phyloP scores from a whole-genome alignment of 2,113 vertebrate genomes.

The Edolisoma coerulescens region DNA sequence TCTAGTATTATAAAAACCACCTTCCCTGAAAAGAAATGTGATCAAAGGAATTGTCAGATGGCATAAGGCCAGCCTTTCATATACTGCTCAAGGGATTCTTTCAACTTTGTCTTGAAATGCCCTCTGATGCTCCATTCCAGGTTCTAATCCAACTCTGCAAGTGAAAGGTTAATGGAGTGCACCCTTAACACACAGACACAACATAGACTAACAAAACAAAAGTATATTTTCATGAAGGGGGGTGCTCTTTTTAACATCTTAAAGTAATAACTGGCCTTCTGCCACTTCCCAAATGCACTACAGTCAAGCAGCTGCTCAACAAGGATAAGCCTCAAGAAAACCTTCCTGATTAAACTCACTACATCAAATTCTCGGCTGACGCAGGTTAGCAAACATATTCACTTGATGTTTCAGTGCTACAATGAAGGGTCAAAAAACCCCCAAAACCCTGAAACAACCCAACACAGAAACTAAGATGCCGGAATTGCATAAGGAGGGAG shows the following conservation, averaged over 20 bases:
- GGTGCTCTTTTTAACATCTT: not conserved
- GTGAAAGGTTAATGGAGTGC: not conserved
- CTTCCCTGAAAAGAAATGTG: not conserved
- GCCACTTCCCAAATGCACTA: not conserved
- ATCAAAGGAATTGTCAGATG: constrained; percentile 26
- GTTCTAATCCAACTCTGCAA: not conserved
- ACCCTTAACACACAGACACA: not conserved
- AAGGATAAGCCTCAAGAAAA: not conserved
- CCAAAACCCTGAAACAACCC: not conserved
- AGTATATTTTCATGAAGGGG: not conserved
- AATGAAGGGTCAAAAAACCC: not conserved
- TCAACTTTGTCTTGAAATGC: constrained; percentile 11
- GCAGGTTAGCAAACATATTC: not conserved
- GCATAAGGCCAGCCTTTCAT: not conserved
- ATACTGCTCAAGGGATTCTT: not conserved
- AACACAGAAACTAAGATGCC: not conserved
- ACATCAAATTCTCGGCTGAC: not conserved
- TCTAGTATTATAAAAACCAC: not conserved
- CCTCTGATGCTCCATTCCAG: not conserved
- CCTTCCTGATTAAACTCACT: not conserved
- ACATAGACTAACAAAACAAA: not conserved
- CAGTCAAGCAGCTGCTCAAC: not conserved
- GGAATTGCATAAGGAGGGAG: not conserved
- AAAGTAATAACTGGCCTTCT: not conserved
- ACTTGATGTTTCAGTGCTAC: not conserved